phyloP scores from a whole-genome alignment of 2,797 vertebrate genomes.

The Acipenser transmontanus region DNA sequence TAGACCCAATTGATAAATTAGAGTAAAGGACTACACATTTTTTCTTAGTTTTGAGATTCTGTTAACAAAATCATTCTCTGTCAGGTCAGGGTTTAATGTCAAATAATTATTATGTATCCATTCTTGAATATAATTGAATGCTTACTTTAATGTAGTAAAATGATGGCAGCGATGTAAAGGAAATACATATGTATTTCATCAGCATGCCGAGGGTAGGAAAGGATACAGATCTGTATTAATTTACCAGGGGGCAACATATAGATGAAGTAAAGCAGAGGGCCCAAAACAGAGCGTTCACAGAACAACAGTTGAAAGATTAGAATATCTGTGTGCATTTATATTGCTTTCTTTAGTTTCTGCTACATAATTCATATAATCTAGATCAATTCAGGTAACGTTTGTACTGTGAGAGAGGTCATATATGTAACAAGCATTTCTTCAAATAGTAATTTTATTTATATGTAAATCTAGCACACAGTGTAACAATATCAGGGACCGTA shows the following conservation, averaged over 20 bases:
- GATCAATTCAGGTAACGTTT: conserved; percentile 53
- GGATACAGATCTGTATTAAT: conserved; percentile 58
- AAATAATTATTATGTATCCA: conserved; percentile 56
- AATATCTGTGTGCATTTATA: conserved; percentile 75
- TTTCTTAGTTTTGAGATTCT: too few relatives aligned
- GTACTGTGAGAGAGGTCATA: conserved; percentile 43
- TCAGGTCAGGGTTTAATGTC: conserved; percentile 49
- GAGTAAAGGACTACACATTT: too few relatives aligned
- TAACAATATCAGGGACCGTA: conserved; percentile 21
- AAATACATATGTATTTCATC: too few relatives aligned
- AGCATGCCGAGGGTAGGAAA: conserved; percentile 28
- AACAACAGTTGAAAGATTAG: conserved; percentile 51
- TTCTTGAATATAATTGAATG: conserved; percentile 59
- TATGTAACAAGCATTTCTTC: conserved; percentile 38
- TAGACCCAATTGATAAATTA: too few relatives aligned
- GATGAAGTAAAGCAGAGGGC: neutral
- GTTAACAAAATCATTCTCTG: too few relatives aligned
- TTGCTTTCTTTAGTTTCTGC: conserved; percentile 64
- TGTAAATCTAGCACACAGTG: conserved; percentile 42
- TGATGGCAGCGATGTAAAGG: too few relatives aligned
- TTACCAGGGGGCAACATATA: conserved; percentile 32
- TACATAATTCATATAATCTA: conserved; percentile 70
- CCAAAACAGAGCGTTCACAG: conserved; percentile 40
- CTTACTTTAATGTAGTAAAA: neutral
- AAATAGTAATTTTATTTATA: conserved; percentile 53